phyloP scores from a whole-genome alignment of 2,797 vertebrate genomes.

The Lagodon rhomboides region DNA sequence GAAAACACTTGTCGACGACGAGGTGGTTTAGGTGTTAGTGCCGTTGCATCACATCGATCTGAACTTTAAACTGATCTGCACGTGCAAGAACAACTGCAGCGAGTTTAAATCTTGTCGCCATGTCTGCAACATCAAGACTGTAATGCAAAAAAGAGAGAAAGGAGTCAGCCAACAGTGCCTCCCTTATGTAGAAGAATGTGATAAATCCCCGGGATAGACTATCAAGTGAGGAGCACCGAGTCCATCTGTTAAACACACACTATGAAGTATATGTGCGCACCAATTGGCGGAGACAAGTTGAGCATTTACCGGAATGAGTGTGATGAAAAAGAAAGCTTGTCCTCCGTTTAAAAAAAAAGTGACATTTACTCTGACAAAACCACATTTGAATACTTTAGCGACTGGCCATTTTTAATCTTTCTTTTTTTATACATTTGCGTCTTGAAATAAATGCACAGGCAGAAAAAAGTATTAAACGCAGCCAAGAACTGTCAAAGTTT shows the following conservation, averaged over 20 bases:
- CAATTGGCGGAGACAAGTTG: background rate
- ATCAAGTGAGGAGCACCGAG: background rate
- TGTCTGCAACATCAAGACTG: background rate
- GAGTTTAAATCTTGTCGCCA: background rate
- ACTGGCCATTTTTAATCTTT: constrained; percentile 22
- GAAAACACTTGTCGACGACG: background rate
- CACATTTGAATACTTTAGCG: constrained; percentile 34
- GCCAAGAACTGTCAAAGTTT: constrained; percentile 62
- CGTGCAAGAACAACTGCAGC: background rate
- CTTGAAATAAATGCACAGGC: constrained; percentile 37
- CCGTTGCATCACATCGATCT: background rate
- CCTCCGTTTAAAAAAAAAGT: background rate
- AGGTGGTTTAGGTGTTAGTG: background rate
- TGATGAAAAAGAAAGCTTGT: background rate
- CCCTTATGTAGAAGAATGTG: background rate
- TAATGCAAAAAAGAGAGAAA: background rate
- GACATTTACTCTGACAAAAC: background rate
- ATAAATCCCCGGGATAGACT: background rate
- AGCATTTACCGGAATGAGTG: background rate
- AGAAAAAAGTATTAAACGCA: constrained; percentile 9
- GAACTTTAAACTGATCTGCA: background rate
- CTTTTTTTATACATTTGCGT: constrained; percentile 15
- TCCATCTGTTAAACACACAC: background rate
- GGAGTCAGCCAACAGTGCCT: constrained; percentile 1
- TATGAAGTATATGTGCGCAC: background rate